These are phyloP conservation scores for Ascaphus truei DNA, from an alignment of 2,113 vertebrate species.

Conservation along the genomic window DNA sequence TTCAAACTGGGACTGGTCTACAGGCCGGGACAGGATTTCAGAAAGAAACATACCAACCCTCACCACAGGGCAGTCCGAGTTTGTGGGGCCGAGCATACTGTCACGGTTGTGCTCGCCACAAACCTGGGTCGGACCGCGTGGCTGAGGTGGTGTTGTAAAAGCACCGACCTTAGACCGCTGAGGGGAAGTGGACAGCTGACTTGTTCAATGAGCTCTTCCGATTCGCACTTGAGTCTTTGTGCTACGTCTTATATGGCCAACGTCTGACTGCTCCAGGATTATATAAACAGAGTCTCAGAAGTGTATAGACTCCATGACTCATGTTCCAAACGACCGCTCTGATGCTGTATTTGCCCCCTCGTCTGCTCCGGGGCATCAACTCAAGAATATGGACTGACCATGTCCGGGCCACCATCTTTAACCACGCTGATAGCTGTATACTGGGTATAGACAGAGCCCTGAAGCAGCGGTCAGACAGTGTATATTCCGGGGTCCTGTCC, in stretches of 20 bases:
- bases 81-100: too few species aligned
- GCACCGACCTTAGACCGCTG: too few species aligned
- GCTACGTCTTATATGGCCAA: slow-evolving; percentile 78
- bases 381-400: slow-evolving; percentile 80
- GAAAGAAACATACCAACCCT: too few species aligned
- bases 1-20: too few species aligned
- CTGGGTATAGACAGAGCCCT: slow-evolving; percentile 74
- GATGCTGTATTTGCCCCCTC: slow-evolving; percentile 81
- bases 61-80: too few species aligned
- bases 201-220: slow-evolving; percentile 87
- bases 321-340: slow-evolving; percentile 89
- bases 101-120: too few species aligned
- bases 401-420: slow-evolving; percentile 74
- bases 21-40: too few species aligned
- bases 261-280: slow-evolving; percentile 82
- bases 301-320: slow-evolving; percentile 80
- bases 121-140: too few species aligned
- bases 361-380: slow-evolving; percentile 64
- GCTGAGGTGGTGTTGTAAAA: too few species aligned
- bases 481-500: slow-evolving; percentile 75
- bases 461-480: slow-evolving; percentile 35
- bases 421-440: slow-evolving; percentile 74
- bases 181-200: slow-evolving; percentile 74
- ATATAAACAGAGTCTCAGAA: slow-evolving; percentile 76
- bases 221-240: slow-evolving; percentile 86